Evolutionary conservation across 2,113 vertebrate genomes (phyloP).

Genomic region (Pterocles orientalis): DNA sequence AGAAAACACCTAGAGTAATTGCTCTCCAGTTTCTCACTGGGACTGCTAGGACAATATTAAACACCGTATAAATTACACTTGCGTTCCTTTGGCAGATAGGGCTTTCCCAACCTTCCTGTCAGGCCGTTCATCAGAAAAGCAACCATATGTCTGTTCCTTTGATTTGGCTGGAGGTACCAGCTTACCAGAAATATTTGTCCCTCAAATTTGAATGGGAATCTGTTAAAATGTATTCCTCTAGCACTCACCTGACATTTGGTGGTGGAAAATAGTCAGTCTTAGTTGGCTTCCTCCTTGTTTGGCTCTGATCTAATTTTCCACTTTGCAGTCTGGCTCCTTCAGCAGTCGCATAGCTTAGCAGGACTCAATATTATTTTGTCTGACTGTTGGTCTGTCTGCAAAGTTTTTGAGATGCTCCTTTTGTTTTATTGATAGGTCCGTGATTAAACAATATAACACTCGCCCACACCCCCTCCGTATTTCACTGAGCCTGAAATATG

Average conservation of each 20-base stretch:
- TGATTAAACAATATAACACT: not conserved
- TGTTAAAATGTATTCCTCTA: not conserved
- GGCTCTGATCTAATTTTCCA: constrained; percentile 27
- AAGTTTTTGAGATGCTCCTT: not conserved
- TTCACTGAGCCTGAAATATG: not conserved
- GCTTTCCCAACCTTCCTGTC: not conserved
- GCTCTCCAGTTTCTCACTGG: not conserved
- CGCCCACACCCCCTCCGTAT: too few species aligned
- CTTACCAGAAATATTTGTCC: not conserved
- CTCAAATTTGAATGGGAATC: not conserved
- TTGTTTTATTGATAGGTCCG: not conserved
- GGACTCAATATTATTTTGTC: not conserved
- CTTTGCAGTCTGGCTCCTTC: constrained; percentile 36
- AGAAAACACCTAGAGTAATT: not conserved
- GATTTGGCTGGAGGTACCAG: not conserved
- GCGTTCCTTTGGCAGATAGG: not conserved
- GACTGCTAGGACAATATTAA: not conserved
- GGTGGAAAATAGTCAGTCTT: constrained; percentile 30
- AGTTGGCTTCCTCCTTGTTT: not conserved
- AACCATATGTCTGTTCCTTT: not conserved
- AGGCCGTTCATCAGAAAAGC: not conserved
- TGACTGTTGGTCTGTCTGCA: not conserved
- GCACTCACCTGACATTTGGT: constrained; percentile 18
- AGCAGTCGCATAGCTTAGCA: not conserved
- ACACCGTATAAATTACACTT: not conserved